Evolutionary conservation across 1,140 invertebrate species (phyloP).

Genomic region (Sycophila sp.): DNA sequence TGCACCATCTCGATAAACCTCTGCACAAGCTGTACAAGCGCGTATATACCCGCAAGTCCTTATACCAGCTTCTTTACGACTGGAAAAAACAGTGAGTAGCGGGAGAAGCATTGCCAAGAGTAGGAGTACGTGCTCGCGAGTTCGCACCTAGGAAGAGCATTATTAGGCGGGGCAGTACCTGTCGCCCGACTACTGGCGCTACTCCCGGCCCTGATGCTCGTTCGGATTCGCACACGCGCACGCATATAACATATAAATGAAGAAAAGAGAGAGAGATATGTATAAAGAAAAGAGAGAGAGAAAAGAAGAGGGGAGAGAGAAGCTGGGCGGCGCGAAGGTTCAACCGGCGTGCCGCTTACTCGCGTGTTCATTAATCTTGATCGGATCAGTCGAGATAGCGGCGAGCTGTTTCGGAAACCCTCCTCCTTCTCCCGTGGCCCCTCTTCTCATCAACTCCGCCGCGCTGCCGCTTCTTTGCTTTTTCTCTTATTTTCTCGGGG

Average conservation of each 20-base stretch:
- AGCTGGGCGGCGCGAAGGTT: slow-evolving; percentile 43
- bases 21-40: no score
- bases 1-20: not conserved
- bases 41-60: no score
- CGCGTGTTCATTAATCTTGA: slow-evolving; percentile 60
- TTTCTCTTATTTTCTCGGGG: not conserved
- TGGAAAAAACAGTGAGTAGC: no score
- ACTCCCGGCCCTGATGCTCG: no score
- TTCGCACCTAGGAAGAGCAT: not conserved
- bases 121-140: no score
- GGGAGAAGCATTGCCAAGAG: no score
- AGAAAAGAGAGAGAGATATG: not conserved
- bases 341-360: slow-evolving; percentile 47
- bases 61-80: no score
- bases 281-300: not conserved
- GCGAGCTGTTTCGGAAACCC: slow-evolving; percentile 63
- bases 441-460: slow-evolving; percentile 20
- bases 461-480: not conserved
- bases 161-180: slow-evolving; percentile 5
- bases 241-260: not conserved
- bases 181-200: not conserved
- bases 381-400: slow-evolving; percentile 63
- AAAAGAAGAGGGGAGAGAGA: not conserved
- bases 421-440: slow-evolving; percentile 45
- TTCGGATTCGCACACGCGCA: not conserved